Evolutionary conservation across 2,888 invertebrate genomes (phyloP).

Genomic region (Ichneumon xanthorius): DNA sequence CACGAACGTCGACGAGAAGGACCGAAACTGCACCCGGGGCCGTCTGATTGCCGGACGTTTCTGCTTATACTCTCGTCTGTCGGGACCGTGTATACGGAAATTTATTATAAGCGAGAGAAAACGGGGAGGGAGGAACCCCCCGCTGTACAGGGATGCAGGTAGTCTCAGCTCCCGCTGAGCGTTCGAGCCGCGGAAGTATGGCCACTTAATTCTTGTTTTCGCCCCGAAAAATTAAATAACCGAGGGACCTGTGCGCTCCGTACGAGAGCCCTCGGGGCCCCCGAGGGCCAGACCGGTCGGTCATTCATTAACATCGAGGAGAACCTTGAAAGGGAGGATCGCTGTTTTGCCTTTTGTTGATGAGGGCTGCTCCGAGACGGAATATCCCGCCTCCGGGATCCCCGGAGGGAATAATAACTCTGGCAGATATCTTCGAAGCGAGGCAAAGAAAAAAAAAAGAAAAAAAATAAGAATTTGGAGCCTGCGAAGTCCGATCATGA

Average conservation of each 20-base stretch:
- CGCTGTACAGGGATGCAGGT: conserved; percentile 41
- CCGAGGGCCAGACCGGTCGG: conserved; percentile 30
- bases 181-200: conserved; percentile 43
- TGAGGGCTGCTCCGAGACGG: conserved; percentile 24
- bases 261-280: conserved; percentile 2
- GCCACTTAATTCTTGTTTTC: conserved; percentile 64
- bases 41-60: background rate
- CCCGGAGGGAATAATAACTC: conserved; percentile 22
- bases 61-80: background rate
- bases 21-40: background rate
- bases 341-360: conserved; percentile 57
- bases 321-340: conserved; percentile 25
- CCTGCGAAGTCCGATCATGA: background rate
- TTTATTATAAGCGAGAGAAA: conserved; percentile 31
- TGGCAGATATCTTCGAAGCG: conserved; percentile 34
- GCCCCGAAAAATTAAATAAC: conserved; percentile 62
- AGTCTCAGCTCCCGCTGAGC: conserved; percentile 37
- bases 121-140: conserved; percentile 4
- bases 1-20: background rate
- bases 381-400: conserved; percentile 27
- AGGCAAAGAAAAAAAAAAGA: background rate
- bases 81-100: conserved; percentile 9
- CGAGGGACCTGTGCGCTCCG: conserved; percentile 12
- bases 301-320: conserved; percentile 61
- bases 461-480: background rate